Evolutionary conservation across 2,113 vertebrate genomes (phyloP), one percentile per base, ranked within the genome.

Genomic region (Gallinago jamesoni): DNA sequence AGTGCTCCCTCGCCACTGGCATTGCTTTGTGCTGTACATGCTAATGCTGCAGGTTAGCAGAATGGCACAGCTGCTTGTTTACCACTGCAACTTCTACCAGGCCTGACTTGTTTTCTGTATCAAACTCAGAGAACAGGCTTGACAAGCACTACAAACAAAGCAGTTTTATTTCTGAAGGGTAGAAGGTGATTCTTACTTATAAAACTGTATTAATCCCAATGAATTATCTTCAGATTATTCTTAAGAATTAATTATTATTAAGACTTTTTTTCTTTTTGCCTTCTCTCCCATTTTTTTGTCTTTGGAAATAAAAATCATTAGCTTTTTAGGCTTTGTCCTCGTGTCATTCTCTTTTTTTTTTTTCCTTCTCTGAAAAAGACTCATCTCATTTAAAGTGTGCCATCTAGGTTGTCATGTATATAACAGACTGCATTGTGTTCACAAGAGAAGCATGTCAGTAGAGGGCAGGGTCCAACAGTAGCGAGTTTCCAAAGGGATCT

Each of bases 391-490:
- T 91, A 31, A 35, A 84, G 60, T 82, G 39, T 91, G 57, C 77
- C 52, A 18, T 84, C 84, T 84, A 56, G n/a, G 73, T 63, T 94
- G 69, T 68, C 73, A 30, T 69, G 30, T 84, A 0, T 82, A 18
- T 68, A 86, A 67, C 73, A 92, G 89, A 25, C 69, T 75, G 80
- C 77, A 75, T 84, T 95, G 84, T 95, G 87, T 45, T 96, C 91
- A 69, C 33, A 66, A 64, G 66, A 95, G 79, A 95, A 94, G 25
- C 55, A 9, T 70, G 94, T 97, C 96, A 93, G 94, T 59, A 95
- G 96, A 96, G 96, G 96, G 94, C 94, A 96, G 91, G 89, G 81
- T 95, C 89, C 66, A 91, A 84, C 91, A 87, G 76, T 6, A 93
- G 81, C 53, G 43, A 94, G 67, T 79, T 94, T 95, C 62, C 81